These are phyloP conservation scores for Chironomus tentans DNA, from an alignment of 2,888 invertebrate species.

Conservation along the genomic window DNA sequence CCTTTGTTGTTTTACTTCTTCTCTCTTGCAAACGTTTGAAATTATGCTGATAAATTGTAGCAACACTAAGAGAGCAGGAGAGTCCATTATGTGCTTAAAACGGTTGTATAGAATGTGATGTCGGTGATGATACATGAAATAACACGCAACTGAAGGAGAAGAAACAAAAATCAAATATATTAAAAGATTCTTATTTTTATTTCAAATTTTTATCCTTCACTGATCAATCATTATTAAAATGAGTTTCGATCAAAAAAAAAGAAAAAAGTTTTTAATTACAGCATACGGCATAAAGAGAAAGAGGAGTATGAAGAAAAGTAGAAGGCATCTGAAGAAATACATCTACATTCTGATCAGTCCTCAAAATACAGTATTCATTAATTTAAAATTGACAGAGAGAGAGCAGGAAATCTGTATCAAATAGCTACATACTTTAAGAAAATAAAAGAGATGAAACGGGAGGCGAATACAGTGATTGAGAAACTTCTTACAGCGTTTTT, in stretches of 20 bases:
- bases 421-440: not conserved
- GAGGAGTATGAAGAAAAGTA: not conserved
- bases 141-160: no score
- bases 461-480: constrained; percentile 4
- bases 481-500: constrained; percentile 24
- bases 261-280: not conserved
- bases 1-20: not conserved
- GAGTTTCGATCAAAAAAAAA: no score
- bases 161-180: no score
- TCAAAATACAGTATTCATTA: constrained; percentile 15
- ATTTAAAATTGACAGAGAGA: constrained; percentile 18
- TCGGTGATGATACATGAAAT: not conserved
- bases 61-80: constrained; percentile 14
- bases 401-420: constrained; percentile 21
- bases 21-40: not conserved
- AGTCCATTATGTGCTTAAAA: not conserved
- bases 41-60: constrained; percentile 20
- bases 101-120: not conserved
- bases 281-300: not conserved
- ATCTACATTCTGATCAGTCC: constrained; percentile 13
- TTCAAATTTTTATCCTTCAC: no score
- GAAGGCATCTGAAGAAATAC: not conserved
- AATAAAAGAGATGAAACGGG: constrained; percentile 6
- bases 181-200: no score
- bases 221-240: no score